A percentile compares a stretch with the other conserved stretches of the same genome.
Conservation (phyloP, 2,113 vertebrate species). For the cat (Felis catus) region F.catus_Fca126_mat1.0 CM031413.1:20603001-20603500, state of each 20-base stretch:
- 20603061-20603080: neutral
- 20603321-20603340: neutral
- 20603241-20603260: neutral
- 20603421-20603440: neutral
- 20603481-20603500: neutral
- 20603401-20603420: neutral
- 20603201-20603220: neutral
- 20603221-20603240: neutral
- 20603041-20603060: neutral
- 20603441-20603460: neutral
- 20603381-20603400: neutral
- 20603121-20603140: neutral
- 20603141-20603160: neutral
- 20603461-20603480: neutral
- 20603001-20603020: neutral
- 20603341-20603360: neutral
- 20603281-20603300: neutral
- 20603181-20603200: neutral
- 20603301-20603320: neutral
- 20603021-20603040: neutral
- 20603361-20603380: neutral
- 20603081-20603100: neutral
- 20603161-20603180: neutral
- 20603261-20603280: neutral
- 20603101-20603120: neutral